Base-by-base conservation (phyloP, 2,113 vertebrate genomes). In the Caranx ignobilis region DNA sequence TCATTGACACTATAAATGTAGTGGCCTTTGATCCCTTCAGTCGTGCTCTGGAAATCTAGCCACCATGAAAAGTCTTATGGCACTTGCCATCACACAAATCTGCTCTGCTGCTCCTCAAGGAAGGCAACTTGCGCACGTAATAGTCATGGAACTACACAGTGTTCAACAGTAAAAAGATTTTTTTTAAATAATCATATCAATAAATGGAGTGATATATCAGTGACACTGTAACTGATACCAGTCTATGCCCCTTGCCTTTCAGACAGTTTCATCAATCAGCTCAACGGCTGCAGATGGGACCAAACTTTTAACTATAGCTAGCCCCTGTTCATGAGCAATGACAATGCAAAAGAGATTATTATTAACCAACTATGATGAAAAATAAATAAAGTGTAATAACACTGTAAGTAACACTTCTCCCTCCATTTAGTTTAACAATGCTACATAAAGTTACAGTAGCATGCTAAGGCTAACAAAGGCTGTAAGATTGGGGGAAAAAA, bases 11-110 rank as follows among this genome's bases (percentile, higher is more conserved):
- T 71, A 59, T 81, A 85, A 87, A 87, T 88, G 77, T 77, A 83
- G 79, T 80, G 87, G 88, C 79, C 88, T 89, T 90, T 66, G 59
- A 74, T 76, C 65, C 56, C 52, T 70, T 70, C 50, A 67, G 48
- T 41, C 56, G 19, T 57, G 9, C 67, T 66, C 47, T 76, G 48
- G 31, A 83, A 77, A 77, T 74, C 35, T 52, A 50, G 65, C 52
- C 48, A 63, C 15, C 32, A 54, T 39, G 16, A 75, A 76, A 32
- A 62, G 10, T 83, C 59, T 64, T 21, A 62, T 39, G 11, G 21
- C 11, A 16, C 31, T 61, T 74, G 45, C 56, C 45, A 56, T 60
- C 48, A 16, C 37, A 63, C 5, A 63, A 16, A 48, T 59, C 41
- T 72, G 18, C 41, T 55, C 9, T 37, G 34, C 32, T n/a, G 60